These are phyloP conservation scores for Chirona hameri DNA, from an alignment of 2,888 invertebrate genomes.

Conservation along the genomic window DNA sequence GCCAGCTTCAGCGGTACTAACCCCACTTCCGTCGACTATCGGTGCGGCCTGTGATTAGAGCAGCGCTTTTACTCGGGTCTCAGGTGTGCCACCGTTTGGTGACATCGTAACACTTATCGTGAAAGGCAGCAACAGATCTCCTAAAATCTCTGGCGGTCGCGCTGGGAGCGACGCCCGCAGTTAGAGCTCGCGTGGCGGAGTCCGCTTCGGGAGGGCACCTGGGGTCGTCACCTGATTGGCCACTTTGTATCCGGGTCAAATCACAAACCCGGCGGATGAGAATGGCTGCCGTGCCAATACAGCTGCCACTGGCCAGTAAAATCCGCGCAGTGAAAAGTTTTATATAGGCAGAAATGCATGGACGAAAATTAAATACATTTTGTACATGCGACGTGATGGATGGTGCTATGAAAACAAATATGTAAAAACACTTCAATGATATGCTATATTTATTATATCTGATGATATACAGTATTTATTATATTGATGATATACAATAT, in stretches of 20 bases:
- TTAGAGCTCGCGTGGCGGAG: background rate
- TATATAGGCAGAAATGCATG: no score
- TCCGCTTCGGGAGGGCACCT: background rate
- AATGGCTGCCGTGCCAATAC: background rate
- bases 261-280: background rate
- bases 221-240: background rate
- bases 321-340: no score
- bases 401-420: no score
- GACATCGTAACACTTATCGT: background rate
- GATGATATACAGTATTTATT: no score
- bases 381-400: no score
- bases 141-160: constrained; percentile 13
- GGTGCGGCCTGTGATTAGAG: background rate
- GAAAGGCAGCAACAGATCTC: constrained; percentile 8
- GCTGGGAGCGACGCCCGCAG: background rate
- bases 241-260: background rate
- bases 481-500: no score
- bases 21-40: background rate
- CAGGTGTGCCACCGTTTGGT: background rate
- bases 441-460: no score
- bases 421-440: no score
- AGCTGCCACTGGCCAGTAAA: no score
- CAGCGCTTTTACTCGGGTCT: background rate
- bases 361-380: no score
- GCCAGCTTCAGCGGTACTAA: no score